phyloP scores from a whole-genome alignment of 2,797 vertebrate genomes.

The Anabacerthia variegaticeps region DNA sequence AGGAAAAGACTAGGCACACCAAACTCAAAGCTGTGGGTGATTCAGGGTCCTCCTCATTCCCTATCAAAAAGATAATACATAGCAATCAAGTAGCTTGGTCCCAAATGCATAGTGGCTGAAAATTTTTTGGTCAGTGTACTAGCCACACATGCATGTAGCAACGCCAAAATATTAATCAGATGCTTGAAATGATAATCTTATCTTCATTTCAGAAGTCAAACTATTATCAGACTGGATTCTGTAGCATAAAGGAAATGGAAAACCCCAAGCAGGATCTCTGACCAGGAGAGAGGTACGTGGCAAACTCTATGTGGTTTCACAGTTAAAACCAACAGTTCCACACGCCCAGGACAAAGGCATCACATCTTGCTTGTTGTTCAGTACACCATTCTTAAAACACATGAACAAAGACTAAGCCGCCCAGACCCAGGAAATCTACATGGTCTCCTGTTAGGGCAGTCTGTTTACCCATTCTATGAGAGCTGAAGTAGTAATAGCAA shows the following conservation, averaged over 20 bases:
- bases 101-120: not conserved
- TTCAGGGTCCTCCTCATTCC: not conserved
- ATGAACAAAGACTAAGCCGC: not conserved
- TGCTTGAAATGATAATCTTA: not conserved
- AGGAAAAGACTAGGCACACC: not conserved
- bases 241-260: not conserved
- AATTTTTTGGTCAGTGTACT: not conserved
- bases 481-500: not conserved
- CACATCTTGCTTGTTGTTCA: not conserved
- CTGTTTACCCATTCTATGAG: not conserved
- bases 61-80: not conserved
- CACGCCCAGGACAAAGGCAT: not conserved
- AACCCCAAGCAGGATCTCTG: not conserved
- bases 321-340: not conserved
- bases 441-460: rapidly evolving
- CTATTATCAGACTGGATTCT: not conserved
- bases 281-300: not conserved
- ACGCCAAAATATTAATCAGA: not conserved
- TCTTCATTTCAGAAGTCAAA: not conserved
- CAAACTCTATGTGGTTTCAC: not conserved
- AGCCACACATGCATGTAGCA: rapidly evolving
- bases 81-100: not conserved
- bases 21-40: not conserved
- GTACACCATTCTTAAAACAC: not conserved
- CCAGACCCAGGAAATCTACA: not conserved